Conservation (phyloP, 2,113 vertebrate genomes). For the Ptyas mucosa region DNA sequence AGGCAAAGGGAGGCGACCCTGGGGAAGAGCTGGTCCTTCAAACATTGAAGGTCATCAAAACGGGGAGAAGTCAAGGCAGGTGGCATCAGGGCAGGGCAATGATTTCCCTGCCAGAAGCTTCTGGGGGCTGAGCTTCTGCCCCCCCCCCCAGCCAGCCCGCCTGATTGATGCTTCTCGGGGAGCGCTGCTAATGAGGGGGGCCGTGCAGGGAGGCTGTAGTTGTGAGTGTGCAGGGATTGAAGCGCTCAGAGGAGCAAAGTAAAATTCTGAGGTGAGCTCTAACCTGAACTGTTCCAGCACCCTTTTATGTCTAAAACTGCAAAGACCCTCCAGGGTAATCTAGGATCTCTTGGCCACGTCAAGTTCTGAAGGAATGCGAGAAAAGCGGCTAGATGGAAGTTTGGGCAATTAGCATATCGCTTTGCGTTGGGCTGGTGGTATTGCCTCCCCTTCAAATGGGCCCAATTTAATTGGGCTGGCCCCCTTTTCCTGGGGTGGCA, state of each 20-base stretch:
- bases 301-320: slow-evolving; percentile 7
- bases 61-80: not conserved
- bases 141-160: not conserved
- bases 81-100: not conserved
- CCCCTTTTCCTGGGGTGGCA: not conserved
- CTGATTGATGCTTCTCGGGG: not conserved
- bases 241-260: not conserved
- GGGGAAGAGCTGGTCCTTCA: not conserved
- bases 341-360: not conserved
- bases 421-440: not conserved
- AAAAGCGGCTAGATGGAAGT: not conserved
- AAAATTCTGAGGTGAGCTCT: not conserved
- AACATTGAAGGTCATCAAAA: not conserved
- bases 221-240: not conserved
- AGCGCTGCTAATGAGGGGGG: not conserved
- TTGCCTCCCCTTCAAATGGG: slow-evolving; percentile 29
- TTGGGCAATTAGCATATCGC: not conserved
- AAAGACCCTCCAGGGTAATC: slow-evolving; percentile 14
- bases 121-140: not conserved
- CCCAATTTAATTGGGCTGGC: slow-evolving; percentile 31
- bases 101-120: slow-evolving; percentile 9
- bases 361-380: not conserved
- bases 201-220: not conserved
- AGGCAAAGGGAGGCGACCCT: not conserved
- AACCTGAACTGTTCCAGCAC: not conserved